A percentile compares a stretch with the other conserved stretches of the same genome.
Conservation (phyloP, 2,797 vertebrate genomes). For the Crenuchus spilurus region DNA sequence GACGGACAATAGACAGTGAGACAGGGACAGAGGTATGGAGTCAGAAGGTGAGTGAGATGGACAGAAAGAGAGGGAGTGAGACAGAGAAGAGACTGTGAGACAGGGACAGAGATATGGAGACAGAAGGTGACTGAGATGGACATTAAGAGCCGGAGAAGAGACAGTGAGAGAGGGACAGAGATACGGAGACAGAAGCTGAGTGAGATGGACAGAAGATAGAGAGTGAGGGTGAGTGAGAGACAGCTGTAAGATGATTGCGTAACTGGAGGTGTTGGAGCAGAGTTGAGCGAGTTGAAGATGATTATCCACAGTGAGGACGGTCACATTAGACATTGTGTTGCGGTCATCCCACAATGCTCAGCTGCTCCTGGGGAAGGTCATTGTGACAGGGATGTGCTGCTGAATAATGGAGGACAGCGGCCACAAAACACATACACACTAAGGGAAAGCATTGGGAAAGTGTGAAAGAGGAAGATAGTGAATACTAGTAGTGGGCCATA, state of each 20-base stretch:
- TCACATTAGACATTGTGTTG: slow-evolving; percentile 14
- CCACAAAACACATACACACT: too few species aligned
- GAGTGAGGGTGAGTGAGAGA: neutral
- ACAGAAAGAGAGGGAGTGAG: too few species aligned
- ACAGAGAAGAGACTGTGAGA: too few species aligned
- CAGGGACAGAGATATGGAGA: too few species aligned
- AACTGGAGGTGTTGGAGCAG: slow-evolving; percentile 14
- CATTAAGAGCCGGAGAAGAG: too few species aligned
- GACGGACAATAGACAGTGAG: too few species aligned
- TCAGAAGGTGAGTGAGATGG: too few species aligned
- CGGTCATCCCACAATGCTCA: slow-evolving; percentile 40
- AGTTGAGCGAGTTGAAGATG: neutral
- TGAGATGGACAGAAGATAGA: neutral
- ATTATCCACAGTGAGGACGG: neutral
- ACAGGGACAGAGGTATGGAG: too few species aligned
- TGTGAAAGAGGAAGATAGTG: too few species aligned
- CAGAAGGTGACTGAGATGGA: too few species aligned
- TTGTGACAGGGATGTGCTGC: slow-evolving; percentile 8
- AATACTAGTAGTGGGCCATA: too few species aligned
- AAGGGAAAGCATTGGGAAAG: too few species aligned
- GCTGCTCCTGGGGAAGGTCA: slow-evolving; percentile 33
- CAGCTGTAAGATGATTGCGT: slow-evolving; percentile 20
- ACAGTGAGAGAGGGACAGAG: slow-evolving; percentile 10
- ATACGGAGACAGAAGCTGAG: slow-evolving; percentile 1
- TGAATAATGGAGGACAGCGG: slow-evolving; percentile 26